Evolutionary conservation across 2,888 invertebrate species (phyloP), one percentile per base, ranked within the genome.

Genomic region (Synanthedon andrenaeformis): DNA sequence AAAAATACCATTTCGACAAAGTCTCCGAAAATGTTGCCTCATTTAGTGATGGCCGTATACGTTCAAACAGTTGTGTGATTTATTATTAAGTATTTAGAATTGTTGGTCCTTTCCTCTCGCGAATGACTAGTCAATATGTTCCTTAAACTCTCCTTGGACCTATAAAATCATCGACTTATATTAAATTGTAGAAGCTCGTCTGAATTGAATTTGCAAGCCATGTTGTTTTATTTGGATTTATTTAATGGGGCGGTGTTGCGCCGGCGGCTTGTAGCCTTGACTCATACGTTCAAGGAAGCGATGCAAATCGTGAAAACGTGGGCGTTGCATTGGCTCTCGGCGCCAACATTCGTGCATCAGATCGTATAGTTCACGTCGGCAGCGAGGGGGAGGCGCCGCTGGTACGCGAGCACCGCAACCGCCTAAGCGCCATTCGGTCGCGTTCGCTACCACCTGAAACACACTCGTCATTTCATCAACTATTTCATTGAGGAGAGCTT

Each of bases 331-430:
- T 52, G 94, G 93, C 65, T 93, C 92, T 54, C 94, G 89, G 65
- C 94, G 93, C 96, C 96, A 97, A 82, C 96, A 97, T 80, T 96
- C 96, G 64, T 92, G 92, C 94, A 97, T 95, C 64, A 96, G 90
- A 77, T 95, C 96, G 87, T 94, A 96, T 58, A 97, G 93, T 78
- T 97, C 96, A 60, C 93, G 90, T 48, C 96, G 94, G 79, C 96
- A 96, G 57, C 91, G 90, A 49, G 91, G 87, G 12, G 95, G 96
- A 50, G 92, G 89, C 3, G 91, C 85, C 69, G 87, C 84, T 0
- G 88, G 87, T 14, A 86, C 86, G 42, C 86, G 75, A 0, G 87
- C 82, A 0, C 75, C 76, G 0, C 82, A 69, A 0, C 82, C 82
- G 1, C 82, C 84, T 53, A 79, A 77, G 52, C 90, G 90, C 92